Evolutionary conservation across 2,797 vertebrate genomes (phyloP).

Genomic region (Gallinago nigripennis): DNA sequence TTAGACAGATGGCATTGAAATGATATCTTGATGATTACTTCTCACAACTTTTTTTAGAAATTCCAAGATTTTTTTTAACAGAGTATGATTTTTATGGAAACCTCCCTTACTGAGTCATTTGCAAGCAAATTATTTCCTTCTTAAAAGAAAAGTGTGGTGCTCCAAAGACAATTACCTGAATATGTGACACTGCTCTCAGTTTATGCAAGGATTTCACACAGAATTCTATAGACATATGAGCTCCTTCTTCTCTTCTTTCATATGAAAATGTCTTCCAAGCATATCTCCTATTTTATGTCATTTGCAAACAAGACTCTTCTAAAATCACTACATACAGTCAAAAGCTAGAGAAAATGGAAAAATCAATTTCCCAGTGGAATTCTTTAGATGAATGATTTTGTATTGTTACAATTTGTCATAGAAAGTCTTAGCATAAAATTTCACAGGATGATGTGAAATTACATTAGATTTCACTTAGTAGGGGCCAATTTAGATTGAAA

Average conservation of each 20-base stretch:
- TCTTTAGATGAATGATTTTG: neutral
- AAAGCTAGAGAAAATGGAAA: neutral
- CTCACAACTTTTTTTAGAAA: neutral
- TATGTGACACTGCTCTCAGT: neutral
- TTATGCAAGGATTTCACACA: neutral
- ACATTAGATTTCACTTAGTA: neutral
- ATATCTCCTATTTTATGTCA: neutral
- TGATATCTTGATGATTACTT: neutral
- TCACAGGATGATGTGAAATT: neutral
- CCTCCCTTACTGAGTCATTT: neutral
- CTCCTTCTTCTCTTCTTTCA: neutral
- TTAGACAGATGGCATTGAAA: constrained; percentile 19
- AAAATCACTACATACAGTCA: neutral
- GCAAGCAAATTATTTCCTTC: constrained; percentile 13
- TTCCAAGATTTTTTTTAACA: neutral
- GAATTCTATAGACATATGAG: neutral
- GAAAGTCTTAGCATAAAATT: neutral
- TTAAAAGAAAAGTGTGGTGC: neutral
- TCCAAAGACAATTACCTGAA: neutral
- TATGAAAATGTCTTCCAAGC: neutral
- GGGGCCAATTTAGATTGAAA: neutral
- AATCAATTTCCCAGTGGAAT: neutral
- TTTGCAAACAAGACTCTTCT: neutral
- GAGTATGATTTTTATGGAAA: neutral
- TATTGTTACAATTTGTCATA: neutral